Percentiles rank a stretch among this genome's conserved stretches.
phyloP scores from a whole-genome alignment of 2,888 invertebrate species.

The Altica lythri region DNA sequence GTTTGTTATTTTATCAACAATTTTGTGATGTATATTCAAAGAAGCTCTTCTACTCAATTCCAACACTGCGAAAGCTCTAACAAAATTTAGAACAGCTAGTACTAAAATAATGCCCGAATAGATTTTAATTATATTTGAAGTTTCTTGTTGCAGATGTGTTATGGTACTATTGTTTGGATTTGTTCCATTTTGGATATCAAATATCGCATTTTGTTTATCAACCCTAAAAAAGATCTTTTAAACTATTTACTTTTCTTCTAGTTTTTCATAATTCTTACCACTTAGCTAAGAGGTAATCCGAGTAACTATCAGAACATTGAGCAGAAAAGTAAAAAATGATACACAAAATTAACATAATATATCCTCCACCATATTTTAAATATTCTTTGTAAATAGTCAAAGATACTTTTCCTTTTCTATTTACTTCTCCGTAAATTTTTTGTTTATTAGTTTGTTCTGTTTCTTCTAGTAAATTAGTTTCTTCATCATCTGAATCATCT shows the following conservation, averaged over 20 bases:
- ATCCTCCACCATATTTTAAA: constrained; percentile 47
- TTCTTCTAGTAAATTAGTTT: constrained; percentile 27
- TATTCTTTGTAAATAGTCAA: constrained; percentile 47
- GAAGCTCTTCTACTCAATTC: constrained; percentile 41
- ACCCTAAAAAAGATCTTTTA: background rate
- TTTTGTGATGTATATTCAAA: constrained; percentile 68
- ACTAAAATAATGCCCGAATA: constrained; percentile 36
- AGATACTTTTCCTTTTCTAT: constrained; percentile 45
- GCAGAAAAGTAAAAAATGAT: constrained; percentile 41
- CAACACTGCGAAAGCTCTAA: constrained; percentile 36
- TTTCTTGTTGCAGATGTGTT: constrained; percentile 10
- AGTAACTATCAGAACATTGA: constrained; percentile 42
- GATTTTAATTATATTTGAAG: constrained; percentile 28
- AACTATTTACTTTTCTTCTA: background rate
- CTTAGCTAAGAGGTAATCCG: constrained; percentile 43
- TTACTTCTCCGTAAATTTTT: constrained; percentile 45
- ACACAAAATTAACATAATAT: constrained; percentile 40
- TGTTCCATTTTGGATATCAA: background rate
- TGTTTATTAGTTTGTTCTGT: constrained; percentile 21
- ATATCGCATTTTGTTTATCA: background rate
- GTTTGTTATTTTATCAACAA: constrained; percentile 58
- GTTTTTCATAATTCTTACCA: constrained; percentile 40
- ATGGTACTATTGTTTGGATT: background rate
- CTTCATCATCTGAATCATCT: constrained; percentile 25
- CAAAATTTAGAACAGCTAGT: constrained; percentile 30